Percentiles rank a stretch among this genome's conserved stretches.
phyloP scores from a whole-genome alignment of 2,888 invertebrate genomes.

The Lamellibrachia columna region DNA sequence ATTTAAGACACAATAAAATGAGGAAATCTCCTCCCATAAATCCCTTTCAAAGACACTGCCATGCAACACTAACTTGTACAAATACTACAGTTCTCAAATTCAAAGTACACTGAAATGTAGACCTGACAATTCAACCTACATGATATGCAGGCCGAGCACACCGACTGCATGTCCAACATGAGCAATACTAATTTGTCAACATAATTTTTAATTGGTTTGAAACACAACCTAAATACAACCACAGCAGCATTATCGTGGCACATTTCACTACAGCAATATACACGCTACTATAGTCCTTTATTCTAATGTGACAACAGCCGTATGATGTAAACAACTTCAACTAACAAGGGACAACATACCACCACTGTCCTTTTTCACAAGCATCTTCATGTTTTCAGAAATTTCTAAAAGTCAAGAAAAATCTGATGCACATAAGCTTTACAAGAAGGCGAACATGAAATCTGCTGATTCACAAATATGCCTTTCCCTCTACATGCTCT shows the following conservation, averaged over 20 bases:
- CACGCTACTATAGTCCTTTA: neutral
- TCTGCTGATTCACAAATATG: neutral
- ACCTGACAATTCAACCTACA: neutral
- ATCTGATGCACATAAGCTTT: neutral
- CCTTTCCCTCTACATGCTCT: neutral
- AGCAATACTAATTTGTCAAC: neutral
- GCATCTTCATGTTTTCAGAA: neutral
- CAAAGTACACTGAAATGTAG: neutral
- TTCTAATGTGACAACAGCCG: neutral
- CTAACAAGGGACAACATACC: neutral
- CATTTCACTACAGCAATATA: slow-evolving; percentile 12
- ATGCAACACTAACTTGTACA: neutral
- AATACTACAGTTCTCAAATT: neutral
- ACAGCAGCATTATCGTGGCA: neutral
- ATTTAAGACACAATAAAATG: neutral
- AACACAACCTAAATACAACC: neutral
- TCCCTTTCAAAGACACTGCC: slow-evolving; percentile 4
- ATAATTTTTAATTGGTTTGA: neutral
- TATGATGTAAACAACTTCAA: neutral
- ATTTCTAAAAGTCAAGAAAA: neutral
- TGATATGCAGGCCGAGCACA: neutral
- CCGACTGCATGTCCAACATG: neutral
- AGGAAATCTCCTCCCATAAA: neutral
- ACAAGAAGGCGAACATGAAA: neutral
- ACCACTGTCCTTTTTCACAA: neutral